A percentile compares a stretch with the other conserved stretches of the same genome.
phyloP scores from a whole-genome alignment of 2,888 invertebrate genomes.

The Caenorhabditis japonica region DNA sequence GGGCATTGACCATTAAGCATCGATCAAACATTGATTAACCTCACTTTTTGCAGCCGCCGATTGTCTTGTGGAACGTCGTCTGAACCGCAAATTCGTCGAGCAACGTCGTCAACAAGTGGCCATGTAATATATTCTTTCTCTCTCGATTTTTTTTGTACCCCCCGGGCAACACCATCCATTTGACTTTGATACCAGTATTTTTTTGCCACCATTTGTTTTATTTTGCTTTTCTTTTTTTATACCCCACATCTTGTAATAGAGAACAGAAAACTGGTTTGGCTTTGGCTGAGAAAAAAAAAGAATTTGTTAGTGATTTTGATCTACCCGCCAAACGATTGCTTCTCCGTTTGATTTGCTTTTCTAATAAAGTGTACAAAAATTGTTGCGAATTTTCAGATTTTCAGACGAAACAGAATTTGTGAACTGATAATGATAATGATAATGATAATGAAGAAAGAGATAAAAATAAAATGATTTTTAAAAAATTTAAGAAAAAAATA shows the following conservation, averaged over 20 bases:
- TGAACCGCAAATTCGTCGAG: slow-evolving; percentile 56
- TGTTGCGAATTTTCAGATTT: slow-evolving; percentile 17
- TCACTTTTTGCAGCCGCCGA: slow-evolving; percentile 57
- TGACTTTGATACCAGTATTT: slow-evolving; percentile 36
- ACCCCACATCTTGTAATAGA: slow-evolving; percentile 26
- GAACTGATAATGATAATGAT: not conserved
- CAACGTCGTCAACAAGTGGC: slow-evolving; percentile 58
- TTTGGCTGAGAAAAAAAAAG: slow-evolving; percentile 16
- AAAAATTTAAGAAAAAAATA: not conserved
- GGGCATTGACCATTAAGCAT: too few relatives aligned
- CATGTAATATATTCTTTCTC: slow-evolving; percentile 53
- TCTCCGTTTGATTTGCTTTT: slow-evolving; percentile 5
- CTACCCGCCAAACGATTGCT: not conserved
- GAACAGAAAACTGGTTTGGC: slow-evolving; percentile 27
- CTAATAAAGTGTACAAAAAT: slow-evolving; percentile 35
- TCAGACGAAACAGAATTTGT: slow-evolving; percentile 10
- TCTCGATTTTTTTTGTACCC: slow-evolving; percentile 35
- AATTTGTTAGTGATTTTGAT: too few relatives aligned
- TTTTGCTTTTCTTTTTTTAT: not conserved
- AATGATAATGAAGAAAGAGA: not conserved
- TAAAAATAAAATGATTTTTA: slow-evolving; percentile 1
- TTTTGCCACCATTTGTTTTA: not conserved
- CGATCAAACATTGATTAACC: not conserved
- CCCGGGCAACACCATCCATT: slow-evolving; percentile 44
- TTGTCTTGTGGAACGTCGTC: slow-evolving; percentile 57